Evolutionary conservation across 2,888 invertebrate species (phyloP), one percentile per base, ranked within the genome.

Genomic region (Netelia inedita): DNA sequence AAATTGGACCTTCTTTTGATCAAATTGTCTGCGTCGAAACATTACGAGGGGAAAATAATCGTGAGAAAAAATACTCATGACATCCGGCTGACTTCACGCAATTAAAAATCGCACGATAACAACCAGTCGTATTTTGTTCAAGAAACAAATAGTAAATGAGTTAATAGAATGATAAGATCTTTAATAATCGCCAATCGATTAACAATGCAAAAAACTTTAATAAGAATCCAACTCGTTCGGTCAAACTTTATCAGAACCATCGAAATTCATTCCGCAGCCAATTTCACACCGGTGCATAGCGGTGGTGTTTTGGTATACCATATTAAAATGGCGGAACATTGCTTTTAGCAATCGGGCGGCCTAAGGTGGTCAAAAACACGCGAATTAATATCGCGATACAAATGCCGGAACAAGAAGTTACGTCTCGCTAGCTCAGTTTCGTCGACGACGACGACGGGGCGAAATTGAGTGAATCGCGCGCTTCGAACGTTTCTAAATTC

Each of bases 261-360:
- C 43, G 21, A 11, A 50, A 50, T 11, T 16, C 14, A 16, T 35
- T n/a, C 28, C 21, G 75, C n/a, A 53, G 53, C 21, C n/a, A 65
- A 55, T 65, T 75, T 75, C 75, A 53, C 41, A 2, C 1, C n/a
- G n/a, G 14, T 55, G 21, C 53, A 14, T 21, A 89, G 88, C 91
- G 91, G 86, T 88, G 88, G 89, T 91, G 90, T 92, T 92, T 91
- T 91, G 89, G 86, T 90, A 35, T 35, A 85, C 85, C 59, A 57
- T 16, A 84, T 71, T n/a, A 93, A 92, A 89, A 93, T 93, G 93
- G 93, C 93, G 89, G 91, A 92, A 74, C 85, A 87, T 90, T 91
- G 89, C 82, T 91, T 91, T 91, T 91, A 87, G 89, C 88, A 89
- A 89, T 88, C 81, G 86, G 87, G 87, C 59, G 83, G 82, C 73